Conservation (phyloP, 2,113 vertebrate species). For the Barbus barbus region DNA sequence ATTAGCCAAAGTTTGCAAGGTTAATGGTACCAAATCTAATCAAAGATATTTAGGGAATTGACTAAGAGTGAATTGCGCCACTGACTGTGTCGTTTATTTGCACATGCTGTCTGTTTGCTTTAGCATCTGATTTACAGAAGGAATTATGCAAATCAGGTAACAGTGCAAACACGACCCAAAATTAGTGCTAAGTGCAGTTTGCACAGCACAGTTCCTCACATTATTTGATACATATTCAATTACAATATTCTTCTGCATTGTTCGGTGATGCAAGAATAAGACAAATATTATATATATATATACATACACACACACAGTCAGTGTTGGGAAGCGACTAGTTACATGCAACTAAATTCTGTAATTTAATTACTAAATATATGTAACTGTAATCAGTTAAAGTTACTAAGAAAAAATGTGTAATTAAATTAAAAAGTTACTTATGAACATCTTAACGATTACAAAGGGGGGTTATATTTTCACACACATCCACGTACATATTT, state of each 20-base stretch:
- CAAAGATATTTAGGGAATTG: not conserved
- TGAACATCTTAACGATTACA: too few species aligned
- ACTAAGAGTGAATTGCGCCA: not conserved
- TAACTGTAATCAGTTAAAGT: too few species aligned
- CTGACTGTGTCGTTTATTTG: not conserved
- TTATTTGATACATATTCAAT: not conserved
- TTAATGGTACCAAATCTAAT: not conserved
- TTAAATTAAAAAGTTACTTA: too few species aligned
- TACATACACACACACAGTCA: too few species aligned
- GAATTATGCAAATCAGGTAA: constrained; percentile 8
- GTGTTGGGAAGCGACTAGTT: too few species aligned
- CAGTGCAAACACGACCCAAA: not conserved
- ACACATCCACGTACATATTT: too few species aligned
- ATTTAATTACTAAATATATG: too few species aligned
- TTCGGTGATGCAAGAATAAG: not conserved
- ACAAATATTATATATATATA: too few species aligned
- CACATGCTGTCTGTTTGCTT: constrained; percentile 5
- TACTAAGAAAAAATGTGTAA: too few species aligned
- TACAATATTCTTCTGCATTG: not conserved
- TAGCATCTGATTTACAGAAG: not conserved
- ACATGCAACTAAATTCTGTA: too few species aligned
- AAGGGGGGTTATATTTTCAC: too few species aligned
- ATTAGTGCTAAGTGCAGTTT: not conserved
- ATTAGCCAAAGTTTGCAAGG: not conserved
- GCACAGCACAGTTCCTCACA: not conserved